These are phyloP conservation scores for Arctocebus calabarensis DNA, from an alignment of 2,797 vertebrate species.

Conservation along the genomic window DNA sequence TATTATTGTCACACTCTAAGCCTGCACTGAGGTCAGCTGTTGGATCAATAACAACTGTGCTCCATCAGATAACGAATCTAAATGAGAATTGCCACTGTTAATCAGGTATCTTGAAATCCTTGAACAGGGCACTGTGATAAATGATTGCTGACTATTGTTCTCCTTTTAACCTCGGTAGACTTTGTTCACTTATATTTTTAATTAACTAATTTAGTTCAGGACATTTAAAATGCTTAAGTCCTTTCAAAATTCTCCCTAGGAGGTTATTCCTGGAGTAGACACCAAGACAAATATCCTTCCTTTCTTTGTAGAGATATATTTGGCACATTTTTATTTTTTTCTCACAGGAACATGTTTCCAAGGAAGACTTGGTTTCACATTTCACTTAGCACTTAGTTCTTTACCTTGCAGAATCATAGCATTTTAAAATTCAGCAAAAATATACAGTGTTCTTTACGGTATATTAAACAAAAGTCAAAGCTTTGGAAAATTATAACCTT, in stretches of 20 bases:
- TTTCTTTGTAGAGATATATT: slow-evolving; percentile 42
- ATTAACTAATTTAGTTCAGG: slow-evolving; percentile 71
- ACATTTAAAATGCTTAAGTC: slow-evolving; percentile 57
- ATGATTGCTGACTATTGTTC: slow-evolving; percentile 82
- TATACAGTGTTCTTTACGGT: slow-evolving; percentile 49
- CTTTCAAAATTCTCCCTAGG: slow-evolving; percentile 32
- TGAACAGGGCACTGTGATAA: slow-evolving; percentile 79
- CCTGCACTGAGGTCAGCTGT: slow-evolving; percentile 81
- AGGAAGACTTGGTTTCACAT: slow-evolving; percentile 65
- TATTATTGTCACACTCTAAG: slow-evolving; percentile 72
- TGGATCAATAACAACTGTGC: slow-evolving; percentile 86
- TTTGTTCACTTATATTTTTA: slow-evolving; percentile 82
- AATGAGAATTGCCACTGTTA: slow-evolving; percentile 86
- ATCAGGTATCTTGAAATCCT: slow-evolving; percentile 84
- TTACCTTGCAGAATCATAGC: slow-evolving; percentile 53
- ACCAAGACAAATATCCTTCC: slow-evolving; percentile 45
- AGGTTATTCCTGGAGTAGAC: slow-evolving; percentile 35
- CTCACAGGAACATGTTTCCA: slow-evolving; percentile 20
- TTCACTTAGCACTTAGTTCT: slow-evolving; percentile 58
- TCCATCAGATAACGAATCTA: slow-evolving; percentile 83
- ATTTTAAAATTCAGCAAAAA: slow-evolving; percentile 73
- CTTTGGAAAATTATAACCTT: slow-evolving; percentile 69
- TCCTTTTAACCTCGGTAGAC: slow-evolving; percentile 80
- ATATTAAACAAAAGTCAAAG: slow-evolving; percentile 74
- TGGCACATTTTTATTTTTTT: slow-evolving; percentile 56